Evolutionary conservation across 2,888 invertebrate species (phyloP), one percentile per base, ranked within the genome.

Genomic region (Athalia circularis): DNA sequence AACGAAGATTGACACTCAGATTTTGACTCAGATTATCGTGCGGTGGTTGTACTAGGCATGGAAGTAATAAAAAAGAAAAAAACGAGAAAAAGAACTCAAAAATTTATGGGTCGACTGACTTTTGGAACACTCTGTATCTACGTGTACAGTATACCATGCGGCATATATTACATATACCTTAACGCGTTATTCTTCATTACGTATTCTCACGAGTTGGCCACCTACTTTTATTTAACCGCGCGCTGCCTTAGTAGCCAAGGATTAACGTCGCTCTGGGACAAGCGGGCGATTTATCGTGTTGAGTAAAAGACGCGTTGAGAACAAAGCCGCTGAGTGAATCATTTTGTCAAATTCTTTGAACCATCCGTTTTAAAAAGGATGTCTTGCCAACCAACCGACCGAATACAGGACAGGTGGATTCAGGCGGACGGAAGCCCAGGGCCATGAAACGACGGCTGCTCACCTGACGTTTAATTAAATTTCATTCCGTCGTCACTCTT

Each of bases 401-500:
- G 52, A 61, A 64, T 75, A 29, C 29, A 29, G 75, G 62, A 52
- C 75, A 75, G 75, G 75, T 75, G 75, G 64, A 50, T 75, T 61
- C 48, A 75, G 59, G 50, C 75, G 62, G 75, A 52, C 47, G 29
- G 29, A 29, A 29, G 50, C 75, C 72, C 59, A 13, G 72, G 72
- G 59, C 59, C 47, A 43, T n/a, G n/a, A 72, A 15, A 72, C 67
- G 67, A 72, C 72, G 64, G 72, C 57, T 59, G 57, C 72, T 72
- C 75, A 75, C 75, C 75, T 75, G 75, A 75, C 75, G 75, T 75
- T 75, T 75, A 61, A 75, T 75, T 75, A 75, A 61, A 64, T 62
- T 75, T 75, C 61, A 62, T 75, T 45, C 45, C 65, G 13, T 52
- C 75, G 75, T 59, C 15, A 62, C 62, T 62, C 29, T n/a, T 57